Percentiles rank a stretch among this genome's conserved stretches.
Conservation (phyloP, 2,888 invertebrate genomes). For the Drosophila prolongata region DNA sequence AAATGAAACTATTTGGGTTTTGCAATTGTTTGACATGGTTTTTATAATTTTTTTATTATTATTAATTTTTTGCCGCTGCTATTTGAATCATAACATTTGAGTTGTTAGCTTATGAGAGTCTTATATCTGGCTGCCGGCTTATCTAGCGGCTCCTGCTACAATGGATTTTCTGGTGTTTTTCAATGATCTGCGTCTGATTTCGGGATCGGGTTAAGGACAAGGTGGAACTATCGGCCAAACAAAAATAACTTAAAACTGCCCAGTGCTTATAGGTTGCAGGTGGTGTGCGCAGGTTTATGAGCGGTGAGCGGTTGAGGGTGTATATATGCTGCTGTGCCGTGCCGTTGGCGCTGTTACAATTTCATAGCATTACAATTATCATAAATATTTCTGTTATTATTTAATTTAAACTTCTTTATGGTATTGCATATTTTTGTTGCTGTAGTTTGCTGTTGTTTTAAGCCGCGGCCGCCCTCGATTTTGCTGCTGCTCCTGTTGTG, state of each 20-base stretch:
- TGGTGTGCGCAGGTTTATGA: constrained; percentile 31
- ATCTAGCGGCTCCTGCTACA: constrained; percentile 42
- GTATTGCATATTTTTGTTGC: constrained; percentile 68
- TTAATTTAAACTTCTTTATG: constrained; percentile 74
- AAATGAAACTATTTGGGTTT: constrained; percentile 64
- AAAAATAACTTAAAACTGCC: constrained; percentile 42
- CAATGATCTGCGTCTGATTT: constrained; percentile 21
- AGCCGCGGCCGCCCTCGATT: constrained; percentile 19
- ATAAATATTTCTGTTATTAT: constrained; percentile 75
- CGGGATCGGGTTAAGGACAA: constrained; percentile 16
- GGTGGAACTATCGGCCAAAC: constrained; percentile 34
- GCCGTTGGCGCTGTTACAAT: constrained; percentile 72
- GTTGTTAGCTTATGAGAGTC: constrained; percentile 67
- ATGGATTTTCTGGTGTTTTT: constrained; percentile 35
- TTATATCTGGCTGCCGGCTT: constrained; percentile 47
- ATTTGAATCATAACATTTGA: constrained; percentile 70
- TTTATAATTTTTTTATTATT: constrained; percentile 55
- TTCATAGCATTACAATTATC: constrained; percentile 73
- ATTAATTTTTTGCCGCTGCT: constrained; percentile 57
- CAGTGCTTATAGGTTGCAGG: constrained; percentile 24
- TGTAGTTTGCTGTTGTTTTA: constrained; percentile 46
- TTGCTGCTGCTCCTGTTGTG: constrained; percentile 33
- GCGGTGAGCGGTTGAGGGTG: constrained; percentile 17
- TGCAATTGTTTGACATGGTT: constrained; percentile 43
- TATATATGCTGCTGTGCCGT: constrained; percentile 37